A percentile compares a stretch with the other conserved stretches of the same genome.
Conservation (phyloP, 1,140 invertebrate genomes). For the Octopus sinensis region DNA sequence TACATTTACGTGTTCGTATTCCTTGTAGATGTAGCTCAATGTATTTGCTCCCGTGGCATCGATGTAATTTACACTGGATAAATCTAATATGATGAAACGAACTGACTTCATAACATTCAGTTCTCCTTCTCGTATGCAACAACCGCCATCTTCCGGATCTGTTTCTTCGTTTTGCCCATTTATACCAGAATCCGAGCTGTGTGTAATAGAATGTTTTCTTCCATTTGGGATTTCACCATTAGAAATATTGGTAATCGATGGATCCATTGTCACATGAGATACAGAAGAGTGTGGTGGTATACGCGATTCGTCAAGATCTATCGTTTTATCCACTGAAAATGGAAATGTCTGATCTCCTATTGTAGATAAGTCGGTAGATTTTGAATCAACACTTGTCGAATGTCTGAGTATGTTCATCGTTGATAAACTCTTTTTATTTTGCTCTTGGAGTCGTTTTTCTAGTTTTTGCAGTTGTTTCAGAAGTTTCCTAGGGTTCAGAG, state of each 20-base stretch:
- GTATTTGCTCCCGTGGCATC: constrained; percentile 58
- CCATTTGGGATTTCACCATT: no score
- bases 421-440: neutral
- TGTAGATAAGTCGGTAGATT: no score
- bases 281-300: no score
- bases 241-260: no score
- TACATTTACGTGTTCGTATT: constrained; percentile 47
- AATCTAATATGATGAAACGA: constrained; percentile 56
- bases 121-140: constrained; percentile 42
- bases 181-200: constrained; percentile 29
- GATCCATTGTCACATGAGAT: no score
- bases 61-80: constrained; percentile 54
- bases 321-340: no score
- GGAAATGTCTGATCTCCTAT: no score
- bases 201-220: neutral
- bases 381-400: no score
- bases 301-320: no score
- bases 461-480: constrained; percentile 49
- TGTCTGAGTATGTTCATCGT: no score
- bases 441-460: constrained; percentile 29
- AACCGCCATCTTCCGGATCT: constrained; percentile 46
- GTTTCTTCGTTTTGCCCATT: constrained; percentile 34
- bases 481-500: constrained; percentile 43
- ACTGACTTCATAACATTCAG: constrained; percentile 39
- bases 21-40: constrained; percentile 47